These are phyloP conservation scores for Agrilus cyanescens DNA, from an alignment of 2,888 invertebrate species.

Conservation along the genomic window DNA sequence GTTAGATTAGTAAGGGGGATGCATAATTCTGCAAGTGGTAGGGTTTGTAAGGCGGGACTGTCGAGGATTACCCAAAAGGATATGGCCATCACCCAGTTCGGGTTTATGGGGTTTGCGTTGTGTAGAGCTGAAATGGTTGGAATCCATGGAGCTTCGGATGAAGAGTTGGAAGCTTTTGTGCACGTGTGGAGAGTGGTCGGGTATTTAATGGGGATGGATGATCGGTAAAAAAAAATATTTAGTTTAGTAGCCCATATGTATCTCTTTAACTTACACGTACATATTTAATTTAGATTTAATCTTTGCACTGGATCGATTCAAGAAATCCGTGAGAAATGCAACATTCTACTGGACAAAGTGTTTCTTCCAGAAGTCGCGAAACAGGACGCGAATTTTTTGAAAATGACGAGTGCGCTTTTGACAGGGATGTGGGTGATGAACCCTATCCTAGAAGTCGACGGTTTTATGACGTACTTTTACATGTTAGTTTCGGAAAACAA, in stretches of 20 bases:
- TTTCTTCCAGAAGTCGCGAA: slow-evolving; percentile 49
- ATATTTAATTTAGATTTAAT: slow-evolving; percentile 47
- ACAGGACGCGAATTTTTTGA: slow-evolving; percentile 49
- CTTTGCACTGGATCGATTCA: slow-evolving; percentile 50
- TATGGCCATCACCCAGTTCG: slow-evolving; percentile 76
- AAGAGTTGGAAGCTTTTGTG: slow-evolving; percentile 61
- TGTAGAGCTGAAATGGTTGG: slow-evolving; percentile 54
- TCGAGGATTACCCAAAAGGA: slow-evolving; percentile 67
- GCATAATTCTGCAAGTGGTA: slow-evolving; percentile 51
- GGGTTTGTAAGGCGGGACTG: slow-evolving; percentile 35
- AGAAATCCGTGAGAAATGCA: slow-evolving; percentile 51
- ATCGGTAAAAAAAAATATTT: slow-evolving; percentile 42
- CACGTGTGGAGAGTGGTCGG: slow-evolving; percentile 82
- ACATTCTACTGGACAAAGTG: slow-evolving; percentile 44
- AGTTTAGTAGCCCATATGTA: not conserved
- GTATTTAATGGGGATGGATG: slow-evolving; percentile 69
- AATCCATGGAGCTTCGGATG: slow-evolving; percentile 43
- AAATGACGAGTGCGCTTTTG: slow-evolving; percentile 51
- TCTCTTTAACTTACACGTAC: not conserved
- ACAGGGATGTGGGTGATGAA: slow-evolving; percentile 59
- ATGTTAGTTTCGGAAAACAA: slow-evolving; percentile 13
- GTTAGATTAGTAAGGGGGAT: slow-evolving; percentile 51
- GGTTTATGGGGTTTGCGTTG: slow-evolving; percentile 68
- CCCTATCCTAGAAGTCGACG: slow-evolving; percentile 46
- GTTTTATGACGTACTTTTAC: slow-evolving; percentile 39